Evolutionary conservation across 2,888 invertebrate species (phyloP).

Genomic region (Stenodera caucasica): DNA sequence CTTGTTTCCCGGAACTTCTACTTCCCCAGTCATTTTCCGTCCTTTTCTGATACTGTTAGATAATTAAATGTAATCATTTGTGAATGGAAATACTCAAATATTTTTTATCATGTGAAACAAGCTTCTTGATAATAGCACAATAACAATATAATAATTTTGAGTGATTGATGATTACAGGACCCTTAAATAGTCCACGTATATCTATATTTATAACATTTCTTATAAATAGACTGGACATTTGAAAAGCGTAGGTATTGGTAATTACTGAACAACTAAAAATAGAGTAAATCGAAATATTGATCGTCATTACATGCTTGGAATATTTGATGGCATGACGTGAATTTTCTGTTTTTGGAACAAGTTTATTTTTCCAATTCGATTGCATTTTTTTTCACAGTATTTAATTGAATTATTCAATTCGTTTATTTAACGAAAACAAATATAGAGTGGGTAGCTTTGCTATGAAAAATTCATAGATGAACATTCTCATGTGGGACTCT

Average conservation of each 20-base stretch:
- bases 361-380: too few relatives aligned
- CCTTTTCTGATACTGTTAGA: conserved; percentile 33
- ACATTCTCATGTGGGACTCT: not conserved
- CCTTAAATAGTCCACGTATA: not conserved
- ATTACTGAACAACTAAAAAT: conserved; percentile 10
- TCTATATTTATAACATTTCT: not conserved
- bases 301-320: conserved; percentile 10
- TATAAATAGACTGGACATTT: conserved; percentile 3
- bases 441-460: not conserved
- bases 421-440: too few relatives aligned
- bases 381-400: not conserved
- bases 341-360: not conserved
- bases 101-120: conserved; percentile 12
- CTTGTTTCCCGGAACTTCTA: conserved; percentile 46
- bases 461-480: not conserved
- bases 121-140: conserved; percentile 16
- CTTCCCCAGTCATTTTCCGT: conserved; percentile 43
- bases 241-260: conserved; percentile 14
- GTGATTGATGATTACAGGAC: too few relatives aligned
- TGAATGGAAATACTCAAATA: conserved; percentile 27
- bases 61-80: conserved; percentile 25
- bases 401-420: not conserved
- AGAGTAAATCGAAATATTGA: conserved; percentile 8
- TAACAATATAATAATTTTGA: too few relatives aligned
- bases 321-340: conserved; percentile 10